Evolutionary conservation across 2,888 invertebrate species (phyloP), one percentile per base, ranked within the genome.

Genomic region (Biston betularia): DNA sequence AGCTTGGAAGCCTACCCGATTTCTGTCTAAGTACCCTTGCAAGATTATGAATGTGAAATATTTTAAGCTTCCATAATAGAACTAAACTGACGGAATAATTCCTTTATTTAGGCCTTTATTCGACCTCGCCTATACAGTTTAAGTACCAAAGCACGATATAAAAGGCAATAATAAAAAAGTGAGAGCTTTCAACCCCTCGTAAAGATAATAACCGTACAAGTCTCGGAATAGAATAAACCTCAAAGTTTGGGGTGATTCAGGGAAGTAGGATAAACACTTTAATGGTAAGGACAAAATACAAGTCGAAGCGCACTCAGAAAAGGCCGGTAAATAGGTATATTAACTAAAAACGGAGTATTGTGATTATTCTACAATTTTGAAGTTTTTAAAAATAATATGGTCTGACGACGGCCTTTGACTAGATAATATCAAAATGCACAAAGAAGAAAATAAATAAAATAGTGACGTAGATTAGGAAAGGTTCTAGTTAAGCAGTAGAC

Each of bases 101-200:
- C 52, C 42, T 55, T 33, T 15, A 53, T 53, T 65, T 49, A 85
- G 73, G 80, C 79, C 78, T 75, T 82, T 77, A 70, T 76, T 78
- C 79, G 85, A 83, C 84, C 86, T 84, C 82, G 80, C 72, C 80
- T 80, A 68, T 80, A 78, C 82, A 77, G 82, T 60, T 86, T 86
- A 87, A 89, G 84, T 83, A 78, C 81, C 77, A 80, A 78, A 60
- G 65, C 60, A 85, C 83, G 86, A 86, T 84, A 85, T 87, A 86
- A 87, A 87, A 81, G 82, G 85, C 83, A 86, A 89, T 88, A 88
- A 88, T 85, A 89, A 86, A 88, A 89, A 89, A 89, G 81, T 84
- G 87, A 83, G 85, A 86, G 88, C 87, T 89, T 88, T 90, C 86
- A 90, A 87, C 88, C 89, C 89, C 89, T 91, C 89, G 85, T 91